Conservation (phyloP, 2,113 vertebrate genomes). For the Romanogobio albipinnatus region DNA sequence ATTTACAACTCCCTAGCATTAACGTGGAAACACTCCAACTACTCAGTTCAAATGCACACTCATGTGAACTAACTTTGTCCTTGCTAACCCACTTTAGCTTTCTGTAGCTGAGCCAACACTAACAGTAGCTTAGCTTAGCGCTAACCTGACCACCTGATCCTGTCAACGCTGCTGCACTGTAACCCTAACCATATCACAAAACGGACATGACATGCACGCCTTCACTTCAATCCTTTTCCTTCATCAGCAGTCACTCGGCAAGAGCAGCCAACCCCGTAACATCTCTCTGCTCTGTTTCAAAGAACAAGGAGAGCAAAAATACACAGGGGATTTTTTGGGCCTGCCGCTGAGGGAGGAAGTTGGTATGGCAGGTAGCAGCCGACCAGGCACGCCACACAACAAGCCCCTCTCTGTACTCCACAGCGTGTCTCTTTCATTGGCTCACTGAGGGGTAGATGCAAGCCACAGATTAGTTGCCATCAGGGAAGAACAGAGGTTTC, state of each 20-base stretch:
- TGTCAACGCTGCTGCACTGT: slow-evolving; percentile 47
- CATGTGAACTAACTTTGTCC: background rate
- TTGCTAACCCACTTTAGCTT: background rate
- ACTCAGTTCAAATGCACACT: background rate
- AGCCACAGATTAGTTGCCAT: slow-evolving; percentile 51
- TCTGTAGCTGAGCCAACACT: background rate
- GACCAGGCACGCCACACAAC: slow-evolving; percentile 63
- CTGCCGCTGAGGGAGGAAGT: slow-evolving; percentile 62
- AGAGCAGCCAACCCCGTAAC: slow-evolving; percentile 37
- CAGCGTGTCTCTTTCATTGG: slow-evolving; percentile 46
- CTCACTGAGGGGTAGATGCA: slow-evolving; percentile 31
- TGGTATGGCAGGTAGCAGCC: slow-evolving; percentile 59
- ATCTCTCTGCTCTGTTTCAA: slow-evolving; percentile 58
- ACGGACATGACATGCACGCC: slow-evolving; percentile 6
- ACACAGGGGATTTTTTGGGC: slow-evolving; percentile 48
- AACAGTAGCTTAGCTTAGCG: slow-evolving; percentile 1
- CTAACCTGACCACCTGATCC: slow-evolving; percentile 61
- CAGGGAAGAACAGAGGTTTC: slow-evolving; percentile 34
- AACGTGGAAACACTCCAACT: too few species aligned
- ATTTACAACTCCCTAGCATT: too few species aligned
- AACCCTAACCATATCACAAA: slow-evolving; percentile 40
- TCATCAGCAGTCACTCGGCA: slow-evolving; percentile 51
- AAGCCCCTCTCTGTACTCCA: slow-evolving; percentile 67
- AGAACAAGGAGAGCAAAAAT: slow-evolving; percentile 49
- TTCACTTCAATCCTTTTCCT: slow-evolving; percentile 56